Evolutionary conservation across 2,888 invertebrate genomes (phyloP), one percentile per base, ranked within the genome.

Genomic region (Thelaira solivaga): DNA sequence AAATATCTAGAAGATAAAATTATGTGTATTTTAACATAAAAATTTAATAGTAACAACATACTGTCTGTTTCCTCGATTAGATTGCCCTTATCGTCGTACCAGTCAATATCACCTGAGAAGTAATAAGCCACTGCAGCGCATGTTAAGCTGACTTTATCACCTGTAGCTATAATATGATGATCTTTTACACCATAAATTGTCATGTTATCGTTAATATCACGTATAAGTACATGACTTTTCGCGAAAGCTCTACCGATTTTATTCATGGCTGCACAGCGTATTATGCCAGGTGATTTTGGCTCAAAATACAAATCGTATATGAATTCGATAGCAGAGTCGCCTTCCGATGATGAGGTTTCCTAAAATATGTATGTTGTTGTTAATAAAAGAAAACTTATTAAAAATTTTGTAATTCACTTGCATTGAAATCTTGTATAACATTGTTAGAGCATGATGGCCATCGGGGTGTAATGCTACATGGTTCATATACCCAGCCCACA

Each of bases 51-150:
- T 55, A 24, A 20, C 18, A 26, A 73, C 80, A 71, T 72, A 79
- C 81, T 67, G 8, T 67, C 39, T 2, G 77, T 71, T 8, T 79
- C 82, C 6, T 55, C 68, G 2, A 88, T 72, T 0, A 83, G 76
- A 16, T 80, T 80, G n/a, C 84, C 84, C 47, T 88, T 77, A 29
- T 83, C 82, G 61, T 78, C 62, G 39, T 84, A 87, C 93, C 93
- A 93, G 13, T 85, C 81, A 2, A 93, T 84, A 10, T 89, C 82
- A 2, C 88, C 84, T 0, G 90, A 89, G 80, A 90, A 92, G 76
- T 91, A 90, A 80, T 90, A 90, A 16, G 90, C 88, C 0, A 92
- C 90, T 0, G 91, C 92, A 2, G 90, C 91, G 84, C 94, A 94
- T 4, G 88, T 90, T 5, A 93, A 81, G 13, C 85, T 87, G 0